Conservation (phyloP, 2,113 vertebrate genomes). For the Cervus canadensis region DNA sequence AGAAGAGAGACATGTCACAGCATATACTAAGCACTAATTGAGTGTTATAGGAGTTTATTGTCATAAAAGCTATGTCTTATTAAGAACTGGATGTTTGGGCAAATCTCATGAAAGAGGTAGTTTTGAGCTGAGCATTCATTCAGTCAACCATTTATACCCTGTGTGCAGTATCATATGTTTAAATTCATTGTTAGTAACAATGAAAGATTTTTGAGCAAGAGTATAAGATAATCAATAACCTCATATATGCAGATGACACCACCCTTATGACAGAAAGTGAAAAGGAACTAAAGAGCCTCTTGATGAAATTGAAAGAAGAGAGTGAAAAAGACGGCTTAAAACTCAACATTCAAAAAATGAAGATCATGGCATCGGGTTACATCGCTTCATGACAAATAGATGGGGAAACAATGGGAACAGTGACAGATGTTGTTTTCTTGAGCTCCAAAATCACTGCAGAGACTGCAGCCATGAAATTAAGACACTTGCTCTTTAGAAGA, state of each 20-base stretch:
- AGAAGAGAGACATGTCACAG: neutral
- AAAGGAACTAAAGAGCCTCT: neutral
- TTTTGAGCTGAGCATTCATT: neutral
- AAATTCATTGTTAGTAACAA: neutral
- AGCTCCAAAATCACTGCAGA: neutral
- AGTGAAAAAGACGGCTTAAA: neutral
- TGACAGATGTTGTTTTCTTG: neutral
- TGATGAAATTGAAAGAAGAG: neutral
- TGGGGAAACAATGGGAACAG: neutral
- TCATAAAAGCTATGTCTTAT: neutral
- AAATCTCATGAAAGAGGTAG: neutral
- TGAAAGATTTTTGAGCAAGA: neutral
- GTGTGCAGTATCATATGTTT: neutral
- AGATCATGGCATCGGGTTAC: neutral
- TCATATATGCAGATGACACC: neutral
- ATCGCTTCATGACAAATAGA: neutral
- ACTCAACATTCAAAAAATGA: neutral
- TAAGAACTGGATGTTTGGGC: neutral
- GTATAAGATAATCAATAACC: neutral
- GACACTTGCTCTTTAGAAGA: neutral
- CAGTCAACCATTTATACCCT: neutral
- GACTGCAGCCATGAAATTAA: neutral
- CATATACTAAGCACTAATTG: neutral
- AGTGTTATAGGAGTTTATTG: neutral
- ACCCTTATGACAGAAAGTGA: neutral